A percentile compares a stretch with the other conserved stretches of the same genome.
phyloP scores from a whole-genome alignment of 2,797 vertebrate genomes.

The Sarcophilus harrisii region DNA sequence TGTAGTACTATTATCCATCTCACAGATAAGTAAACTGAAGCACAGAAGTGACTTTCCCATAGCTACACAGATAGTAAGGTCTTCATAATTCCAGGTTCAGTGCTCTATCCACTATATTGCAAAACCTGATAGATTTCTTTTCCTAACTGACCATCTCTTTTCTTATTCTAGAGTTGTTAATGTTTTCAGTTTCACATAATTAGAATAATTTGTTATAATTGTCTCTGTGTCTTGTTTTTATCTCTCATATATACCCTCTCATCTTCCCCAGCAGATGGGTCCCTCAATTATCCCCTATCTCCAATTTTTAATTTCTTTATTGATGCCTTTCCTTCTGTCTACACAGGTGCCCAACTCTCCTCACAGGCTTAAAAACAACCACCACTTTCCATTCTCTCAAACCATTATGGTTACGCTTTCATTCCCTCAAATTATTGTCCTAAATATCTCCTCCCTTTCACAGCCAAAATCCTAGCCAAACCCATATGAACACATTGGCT shows the following conservation, averaged over 20 bases:
- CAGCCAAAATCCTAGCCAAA: neutral
- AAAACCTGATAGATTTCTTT: neutral
- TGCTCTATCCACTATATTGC: neutral
- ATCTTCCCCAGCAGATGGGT: neutral
- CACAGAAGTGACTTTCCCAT: neutral
- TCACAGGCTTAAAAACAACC: neutral
- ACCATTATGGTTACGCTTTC: neutral
- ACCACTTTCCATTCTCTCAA: neutral
- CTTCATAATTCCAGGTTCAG: neutral
- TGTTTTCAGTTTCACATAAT: neutral
- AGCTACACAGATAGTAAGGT: neutral
- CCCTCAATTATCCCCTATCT: neutral
- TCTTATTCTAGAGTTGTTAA: neutral
- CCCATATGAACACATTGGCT: neutral
- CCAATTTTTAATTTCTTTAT: neutral
- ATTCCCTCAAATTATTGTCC: neutral
- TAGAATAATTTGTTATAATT: neutral
- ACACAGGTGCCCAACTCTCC: neutral
- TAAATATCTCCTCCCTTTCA: neutral
- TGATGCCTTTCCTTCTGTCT: neutral
- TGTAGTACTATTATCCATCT: neutral
- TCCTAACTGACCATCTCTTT: neutral
- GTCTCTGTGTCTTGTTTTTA: neutral
- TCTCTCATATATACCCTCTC: neutral
- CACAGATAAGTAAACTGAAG: neutral